Evolutionary conservation across 2,888 invertebrate species (phyloP), one percentile per base, ranked within the genome.

Genomic region (Ramazzottius varieornatus): DNA sequence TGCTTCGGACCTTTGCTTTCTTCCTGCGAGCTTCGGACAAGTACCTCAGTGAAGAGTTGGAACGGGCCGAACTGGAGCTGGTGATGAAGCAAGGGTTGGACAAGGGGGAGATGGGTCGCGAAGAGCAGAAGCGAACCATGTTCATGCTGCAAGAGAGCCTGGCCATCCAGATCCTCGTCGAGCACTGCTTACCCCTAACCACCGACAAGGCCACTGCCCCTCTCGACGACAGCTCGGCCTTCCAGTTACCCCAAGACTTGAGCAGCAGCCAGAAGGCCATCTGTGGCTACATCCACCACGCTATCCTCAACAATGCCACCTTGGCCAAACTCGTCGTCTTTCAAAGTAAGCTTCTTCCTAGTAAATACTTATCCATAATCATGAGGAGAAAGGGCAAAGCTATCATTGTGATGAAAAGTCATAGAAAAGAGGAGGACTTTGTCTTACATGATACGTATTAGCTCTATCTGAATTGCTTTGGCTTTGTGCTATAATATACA

Each of bases 121-220:
- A 54, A 4, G 54, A 13, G 13, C 54, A 29, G 54, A 54, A 54
- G 54, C 20, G 20, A 16, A 24, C n/a, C 29, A 54, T 54, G 54
- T 54, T 54, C 54, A 54, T 54, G 13, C 54, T 54, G 54, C 54
- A 54, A 24, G 54, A 54, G 29, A 54, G 54, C 54, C n/a, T 29
- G n/a, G 54, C 54, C 54, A 24, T 54, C n/a, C 54, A 54, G 54
- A 54, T 54, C 54, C 29, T 54, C n/a, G 24, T 54, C 24, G 54
- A 54, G 54, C 13, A 54, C n/a, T 29, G 20, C n/a, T 8, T 13
- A 8, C 13, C 40, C 40, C 13, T 8, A 8, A 8, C 8, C 20
- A 8, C 8, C 13, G 40, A 40, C 13, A 20, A 13, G 40, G 8
- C 40, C 40, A 29, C 20, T 24, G 20, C 20, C 8, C 40, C 40